A percentile compares a stretch with the other conserved stretches of the same genome.
Conservation (phyloP, 2,888 invertebrate genomes). For the Drosophila macrospina region DNA sequence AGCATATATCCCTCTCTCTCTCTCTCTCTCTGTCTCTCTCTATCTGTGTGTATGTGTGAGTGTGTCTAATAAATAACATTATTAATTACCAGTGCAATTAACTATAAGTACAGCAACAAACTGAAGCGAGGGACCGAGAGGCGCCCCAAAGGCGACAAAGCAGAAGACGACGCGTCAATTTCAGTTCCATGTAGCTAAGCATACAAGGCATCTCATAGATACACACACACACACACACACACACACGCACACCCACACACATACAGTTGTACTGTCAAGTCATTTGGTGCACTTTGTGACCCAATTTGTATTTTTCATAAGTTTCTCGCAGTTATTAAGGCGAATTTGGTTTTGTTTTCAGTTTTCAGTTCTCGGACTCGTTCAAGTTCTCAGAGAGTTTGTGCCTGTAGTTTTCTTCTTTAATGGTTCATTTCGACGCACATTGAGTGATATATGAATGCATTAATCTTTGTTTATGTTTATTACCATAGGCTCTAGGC, state of each 20-base stretch:
- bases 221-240: constrained; percentile 27
- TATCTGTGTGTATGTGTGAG: constrained; percentile 22
- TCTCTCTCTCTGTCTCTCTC: not conserved
- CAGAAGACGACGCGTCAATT: constrained; percentile 43
- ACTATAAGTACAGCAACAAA: constrained; percentile 71
- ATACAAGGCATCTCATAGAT: constrained; percentile 15
- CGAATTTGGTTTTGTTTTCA: constrained; percentile 54
- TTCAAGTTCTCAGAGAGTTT: constrained; percentile 27
- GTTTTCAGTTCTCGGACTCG: constrained; percentile 40
- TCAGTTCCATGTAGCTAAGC: constrained; percentile 26
- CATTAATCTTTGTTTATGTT: constrained; percentile 81
- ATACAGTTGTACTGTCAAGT: not conserved
- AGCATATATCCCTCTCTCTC: constrained; percentile 11
- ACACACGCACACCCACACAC: constrained; percentile 26
- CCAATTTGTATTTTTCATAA: constrained; percentile 67
- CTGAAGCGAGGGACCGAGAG: constrained; percentile 15
- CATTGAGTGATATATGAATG: constrained; percentile 79
- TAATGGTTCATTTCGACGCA: constrained; percentile 57
- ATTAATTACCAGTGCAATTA: constrained; percentile 82
- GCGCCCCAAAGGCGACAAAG: constrained; percentile 48
- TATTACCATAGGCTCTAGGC: constrained; percentile 47
- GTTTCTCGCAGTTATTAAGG: constrained; percentile 62
- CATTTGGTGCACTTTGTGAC: constrained; percentile 70
- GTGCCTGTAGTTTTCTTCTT: constrained; percentile 8
- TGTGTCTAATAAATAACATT: constrained; percentile 81